phyloP scores from a whole-genome alignment of 2,797 vertebrate species.

The Atherinosoma microstoma region DNA sequence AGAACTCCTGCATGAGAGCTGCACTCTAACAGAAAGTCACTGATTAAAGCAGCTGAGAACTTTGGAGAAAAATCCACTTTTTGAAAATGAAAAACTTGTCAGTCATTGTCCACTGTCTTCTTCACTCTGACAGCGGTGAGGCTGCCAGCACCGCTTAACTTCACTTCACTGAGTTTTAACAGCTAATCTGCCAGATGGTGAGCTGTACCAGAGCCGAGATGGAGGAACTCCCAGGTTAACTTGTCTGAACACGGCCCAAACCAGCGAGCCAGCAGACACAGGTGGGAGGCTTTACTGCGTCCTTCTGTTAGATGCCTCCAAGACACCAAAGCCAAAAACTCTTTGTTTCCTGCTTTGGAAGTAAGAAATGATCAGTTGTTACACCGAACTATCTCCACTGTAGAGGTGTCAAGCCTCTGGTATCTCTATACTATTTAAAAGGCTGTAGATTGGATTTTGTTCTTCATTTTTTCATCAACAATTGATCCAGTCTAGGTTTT shows the following conservation, averaged over 20 bases:
- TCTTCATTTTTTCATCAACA: not conserved
- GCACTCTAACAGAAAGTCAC: not conserved
- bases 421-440: not conserved
- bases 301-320: constrained; percentile 3
- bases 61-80: constrained; percentile 17
- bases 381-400: not conserved
- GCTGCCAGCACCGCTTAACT: constrained; percentile 58
- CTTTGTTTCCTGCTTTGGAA: constrained; percentile 23
- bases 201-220: constrained; percentile 41
- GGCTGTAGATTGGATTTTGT: not conserved
- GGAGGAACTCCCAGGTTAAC: constrained; percentile 65
- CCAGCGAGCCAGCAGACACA: constrained; percentile 46
- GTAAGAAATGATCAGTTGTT: constrained; percentile 2
- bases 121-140: constrained; percentile 17
- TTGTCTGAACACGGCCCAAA: constrained; percentile 53
- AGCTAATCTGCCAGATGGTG: constrained; percentile 65
- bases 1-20: too few relatives aligned
- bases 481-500: not conserved
- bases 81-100: constrained; percentile 18
- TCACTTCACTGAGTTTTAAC: constrained; percentile 51
- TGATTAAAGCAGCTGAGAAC: constrained; percentile 3
- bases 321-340: not conserved
- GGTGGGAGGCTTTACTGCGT: constrained; percentile 49
- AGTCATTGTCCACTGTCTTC: constrained; percentile 15
- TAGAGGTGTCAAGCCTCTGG: not conserved